Base-by-base conservation (phyloP, 2,888 invertebrate genomes). In the Lucinisca nassula region DNA sequence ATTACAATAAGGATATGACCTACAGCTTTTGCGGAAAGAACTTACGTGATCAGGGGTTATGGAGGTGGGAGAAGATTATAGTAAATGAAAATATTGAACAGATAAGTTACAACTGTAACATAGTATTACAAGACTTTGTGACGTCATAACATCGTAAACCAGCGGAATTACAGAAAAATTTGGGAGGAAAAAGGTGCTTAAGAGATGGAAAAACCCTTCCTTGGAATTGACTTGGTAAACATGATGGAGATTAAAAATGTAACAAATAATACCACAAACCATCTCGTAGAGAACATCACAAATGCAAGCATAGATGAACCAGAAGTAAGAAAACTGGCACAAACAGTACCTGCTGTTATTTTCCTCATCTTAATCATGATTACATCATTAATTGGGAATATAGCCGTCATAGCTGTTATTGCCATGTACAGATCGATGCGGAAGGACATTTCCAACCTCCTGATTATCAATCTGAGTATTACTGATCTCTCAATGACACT, bases 381-480 rank as follows among this genome's bases (percentile, higher is more conserved):
- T 4, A 45, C 91, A 32, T 90, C 93, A 0, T 21, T 94, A 2
- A 37, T 92, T 30, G 95, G 95, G 24, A 95, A 96, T 87, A 72
- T 91, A 4, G 80, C 92, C 1, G 95, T 95, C 12, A 95, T 96
- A 30, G 35, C 90, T 1, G 94, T 95, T 12, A 88, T 95, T 10
- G 70, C 78, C 12, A 81, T 79, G 6, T 89, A 86, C 27, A 81
- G 79, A 24, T 74, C 84, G 1, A 92, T 95, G 24, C 74, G 92
- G 12, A 92, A 92, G 6, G 95, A 95, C 37, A 77, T 83, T 6
- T 92, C 95, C 30, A 95, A 94, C 86, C 37, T 94, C 49, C 95
- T 96, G 78, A 92, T 95, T 10, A 87, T 96, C 27, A 96, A 96
- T 87, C 91, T 95, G 17, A 90, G 93, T 74, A 78, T 95, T 4